A percentile compares a stretch with the other conserved stretches of the same genome.
These are phyloP conservation scores for Drosophila busckii DNA, from an alignment of 1,140 invertebrate genomes.

Conservation along the genomic window DNA sequence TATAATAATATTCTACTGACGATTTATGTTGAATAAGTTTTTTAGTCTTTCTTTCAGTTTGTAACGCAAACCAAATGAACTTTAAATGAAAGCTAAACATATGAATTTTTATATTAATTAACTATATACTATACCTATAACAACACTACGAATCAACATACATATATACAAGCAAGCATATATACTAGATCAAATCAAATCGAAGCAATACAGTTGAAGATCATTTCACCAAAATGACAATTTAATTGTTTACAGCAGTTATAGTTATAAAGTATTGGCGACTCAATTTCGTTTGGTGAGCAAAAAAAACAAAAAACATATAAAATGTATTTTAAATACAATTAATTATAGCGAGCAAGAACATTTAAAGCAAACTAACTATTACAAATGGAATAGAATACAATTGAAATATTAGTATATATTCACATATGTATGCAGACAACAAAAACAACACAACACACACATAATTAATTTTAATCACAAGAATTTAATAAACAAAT, in stretches of 20 bases:
- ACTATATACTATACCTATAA: conserved; percentile 15
- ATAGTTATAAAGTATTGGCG: too few species aligned
- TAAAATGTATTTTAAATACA: conserved; percentile 71
- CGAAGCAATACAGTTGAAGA: conserved; percentile 21
- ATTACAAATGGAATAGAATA: conserved; percentile 69
- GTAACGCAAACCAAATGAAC: conserved; percentile 36
- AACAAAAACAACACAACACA: conserved; percentile 33
- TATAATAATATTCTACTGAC: conserved; percentile 13
- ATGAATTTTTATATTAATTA: neutral
- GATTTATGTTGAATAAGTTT: conserved; percentile 10
- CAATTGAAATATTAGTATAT: too few species aligned
- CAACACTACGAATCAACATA: conserved; percentile 28
- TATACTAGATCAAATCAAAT: conserved; percentile 37
- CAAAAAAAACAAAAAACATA: conserved; percentile 42
- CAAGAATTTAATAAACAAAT: conserved; percentile 67
- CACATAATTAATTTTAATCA: conserved; percentile 68
- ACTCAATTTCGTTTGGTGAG: too few species aligned
- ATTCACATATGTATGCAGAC: conserved; percentile 22
- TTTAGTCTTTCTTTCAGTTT: conserved; percentile 18
- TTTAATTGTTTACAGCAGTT: conserved; percentile 50
- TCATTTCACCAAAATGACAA: conserved; percentile 33
- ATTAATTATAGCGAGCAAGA: conserved; percentile 54
- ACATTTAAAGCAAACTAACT: conserved; percentile 72
- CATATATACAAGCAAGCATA: conserved; percentile 10
- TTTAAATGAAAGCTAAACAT: conserved; percentile 9